A percentile compares a stretch with the other conserved stretches of the same genome.
Conservation (phyloP, 2,797 vertebrate genomes). For the Dendrocincla fuliginosa region DNA sequence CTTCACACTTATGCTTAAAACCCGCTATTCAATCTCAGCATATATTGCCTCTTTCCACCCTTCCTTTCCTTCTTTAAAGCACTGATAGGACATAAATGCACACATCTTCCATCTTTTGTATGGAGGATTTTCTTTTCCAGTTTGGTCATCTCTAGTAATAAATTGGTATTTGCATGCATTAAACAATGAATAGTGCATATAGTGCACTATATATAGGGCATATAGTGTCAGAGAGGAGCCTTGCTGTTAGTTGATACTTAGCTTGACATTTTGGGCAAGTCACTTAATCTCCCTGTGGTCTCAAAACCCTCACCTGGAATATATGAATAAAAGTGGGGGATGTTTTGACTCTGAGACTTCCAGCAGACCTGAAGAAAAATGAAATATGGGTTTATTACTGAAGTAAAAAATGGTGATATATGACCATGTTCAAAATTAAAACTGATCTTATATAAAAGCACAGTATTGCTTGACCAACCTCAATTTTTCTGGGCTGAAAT, state of each 20-base stretch:
- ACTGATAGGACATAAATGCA: neutral
- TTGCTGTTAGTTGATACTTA: neutral
- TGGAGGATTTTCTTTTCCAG: accelerated
- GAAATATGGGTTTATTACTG: neutral
- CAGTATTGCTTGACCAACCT: neutral
- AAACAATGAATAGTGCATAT: neutral
- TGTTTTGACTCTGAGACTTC: neutral
- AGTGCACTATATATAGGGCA: neutral
- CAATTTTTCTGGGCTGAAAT: neutral
- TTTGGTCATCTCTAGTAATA: neutral
- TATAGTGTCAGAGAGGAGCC: accelerated
- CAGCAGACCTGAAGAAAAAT: neutral
- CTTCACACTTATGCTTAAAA: neutral
- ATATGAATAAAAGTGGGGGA: neutral
- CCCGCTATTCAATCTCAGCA: neutral
- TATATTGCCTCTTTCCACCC: neutral
- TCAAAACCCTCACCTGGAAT: neutral
- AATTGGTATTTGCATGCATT: neutral
- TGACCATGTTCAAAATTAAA: neutral
- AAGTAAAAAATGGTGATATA: neutral
- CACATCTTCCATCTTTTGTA: neutral
- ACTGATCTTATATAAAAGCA: neutral
- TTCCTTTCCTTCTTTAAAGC: neutral
- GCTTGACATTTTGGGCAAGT: neutral
- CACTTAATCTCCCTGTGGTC: neutral